A percentile compares a stretch with the other conserved stretches of the same genome.
phyloP scores from a whole-genome alignment of 2,888 invertebrate genomes.

The Tipula lateralis region DNA sequence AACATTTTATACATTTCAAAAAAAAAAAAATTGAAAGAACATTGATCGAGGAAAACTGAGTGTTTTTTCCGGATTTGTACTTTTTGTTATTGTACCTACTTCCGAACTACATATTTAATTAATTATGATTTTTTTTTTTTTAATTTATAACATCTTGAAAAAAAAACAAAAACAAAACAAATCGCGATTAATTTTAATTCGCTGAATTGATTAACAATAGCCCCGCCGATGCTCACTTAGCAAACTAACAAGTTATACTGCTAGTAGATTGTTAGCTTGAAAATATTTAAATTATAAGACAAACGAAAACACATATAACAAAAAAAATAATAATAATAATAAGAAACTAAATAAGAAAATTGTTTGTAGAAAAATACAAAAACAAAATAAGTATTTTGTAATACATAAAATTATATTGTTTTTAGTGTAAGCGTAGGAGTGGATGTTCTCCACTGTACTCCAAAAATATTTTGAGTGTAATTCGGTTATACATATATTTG shows the following conservation, averaged over 20 bases:
- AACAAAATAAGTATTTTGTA: background rate
- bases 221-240: background rate
- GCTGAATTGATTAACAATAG: no score
- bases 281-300: background rate
- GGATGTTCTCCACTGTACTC: background rate
- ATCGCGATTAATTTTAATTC: no score
- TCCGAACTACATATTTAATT: background rate
- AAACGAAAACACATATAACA: background rate
- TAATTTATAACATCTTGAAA: no score
- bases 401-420: background rate
- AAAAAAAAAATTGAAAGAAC: background rate
- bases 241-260: conserved; percentile 7
- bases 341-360: conserved; percentile 13
- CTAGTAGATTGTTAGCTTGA: background rate
- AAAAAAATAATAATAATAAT: background rate
- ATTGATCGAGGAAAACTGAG: background rate
- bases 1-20: no score
- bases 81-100: background rate
- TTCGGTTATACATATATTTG: background rate
- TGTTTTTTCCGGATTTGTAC: background rate
- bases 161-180: background rate
- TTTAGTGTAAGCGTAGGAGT: background rate
- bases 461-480: background rate
- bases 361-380: background rate
- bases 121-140: background rate